Evolutionary conservation across 2,888 invertebrate genomes (phyloP).

Genomic region (Criorhina ranunculi): DNA sequence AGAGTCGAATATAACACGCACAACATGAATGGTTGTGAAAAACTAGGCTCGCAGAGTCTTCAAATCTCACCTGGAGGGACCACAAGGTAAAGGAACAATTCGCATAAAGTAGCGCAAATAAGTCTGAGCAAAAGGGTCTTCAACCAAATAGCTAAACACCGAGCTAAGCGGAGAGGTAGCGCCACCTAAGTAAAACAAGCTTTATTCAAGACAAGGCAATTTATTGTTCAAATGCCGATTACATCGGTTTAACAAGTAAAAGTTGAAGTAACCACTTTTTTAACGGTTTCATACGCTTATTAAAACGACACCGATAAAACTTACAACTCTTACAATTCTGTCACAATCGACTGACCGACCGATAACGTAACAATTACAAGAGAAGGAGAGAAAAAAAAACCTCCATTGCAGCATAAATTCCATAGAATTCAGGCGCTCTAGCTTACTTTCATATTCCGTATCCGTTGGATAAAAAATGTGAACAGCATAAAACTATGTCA

Average conservation of each 20-base stretch:
- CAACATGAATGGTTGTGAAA: too few species aligned
- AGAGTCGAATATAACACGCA: too few species aligned
- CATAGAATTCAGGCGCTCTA: slow-evolving; percentile 26
- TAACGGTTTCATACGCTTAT: slow-evolving; percentile 17
- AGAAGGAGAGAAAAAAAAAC: slow-evolving; percentile 20
- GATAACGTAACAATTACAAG: slow-evolving; percentile 42
- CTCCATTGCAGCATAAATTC: slow-evolving; percentile 25
- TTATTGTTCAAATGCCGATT: background rate
- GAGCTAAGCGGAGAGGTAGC: too few species aligned
- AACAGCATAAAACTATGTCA: slow-evolving; percentile 64
- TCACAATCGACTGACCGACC: slow-evolving; percentile 39
- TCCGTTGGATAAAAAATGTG: slow-evolving; percentile 35
- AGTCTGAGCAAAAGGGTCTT: too few species aligned
- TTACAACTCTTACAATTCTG: slow-evolving; percentile 33
- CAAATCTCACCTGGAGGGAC: too few species aligned
- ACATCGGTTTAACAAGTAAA: slow-evolving; percentile 41
- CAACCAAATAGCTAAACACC: too few species aligned
- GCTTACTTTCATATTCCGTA: slow-evolving; percentile 40
- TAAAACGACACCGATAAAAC: slow-evolving; percentile 40
- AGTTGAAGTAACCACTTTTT: slow-evolving; percentile 34
- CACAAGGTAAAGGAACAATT: too few species aligned
- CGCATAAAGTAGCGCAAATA: too few species aligned
- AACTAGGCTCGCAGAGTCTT: too few species aligned
- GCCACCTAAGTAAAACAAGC: too few species aligned
- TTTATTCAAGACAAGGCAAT: too few species aligned